A percentile compares a stretch with the other conserved stretches of the same genome.
These are phyloP conservation scores for Catharus minimus DNA, from an alignment of 2,113 vertebrate genomes.

Conservation along the genomic window DNA sequence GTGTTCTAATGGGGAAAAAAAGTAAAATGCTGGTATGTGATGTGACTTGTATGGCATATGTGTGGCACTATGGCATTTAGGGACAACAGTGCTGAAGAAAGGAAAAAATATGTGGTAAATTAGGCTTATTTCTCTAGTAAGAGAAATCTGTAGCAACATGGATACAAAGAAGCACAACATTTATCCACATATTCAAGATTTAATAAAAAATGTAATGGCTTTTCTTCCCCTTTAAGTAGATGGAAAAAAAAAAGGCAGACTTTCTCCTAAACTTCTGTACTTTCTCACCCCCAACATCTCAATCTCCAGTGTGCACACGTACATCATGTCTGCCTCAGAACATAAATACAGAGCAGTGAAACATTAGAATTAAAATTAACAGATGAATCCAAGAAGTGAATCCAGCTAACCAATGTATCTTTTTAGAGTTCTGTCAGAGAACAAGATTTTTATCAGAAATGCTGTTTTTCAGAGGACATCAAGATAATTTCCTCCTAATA, in stretches of 20 bases:
- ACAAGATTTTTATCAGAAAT: conserved; percentile 75
- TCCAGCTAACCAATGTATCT: conserved; percentile 66
- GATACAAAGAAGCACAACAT: background rate
- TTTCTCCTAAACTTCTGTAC: background rate
- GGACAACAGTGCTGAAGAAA: background rate
- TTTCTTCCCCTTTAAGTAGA: background rate
- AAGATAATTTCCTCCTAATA: conserved; percentile 74
- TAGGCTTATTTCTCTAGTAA: background rate
- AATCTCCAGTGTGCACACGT: background rate
- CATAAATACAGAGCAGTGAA: background rate
- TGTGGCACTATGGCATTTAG: background rate
- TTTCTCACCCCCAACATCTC: background rate
- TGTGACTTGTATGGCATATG: background rate
- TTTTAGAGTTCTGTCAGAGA: conserved; percentile 67
- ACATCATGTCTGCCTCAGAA: conserved; percentile 41
- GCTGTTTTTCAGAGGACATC: conserved; percentile 69
- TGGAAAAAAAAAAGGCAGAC: background rate
- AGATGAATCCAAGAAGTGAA: conserved; percentile 36
- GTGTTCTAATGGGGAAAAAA: background rate
- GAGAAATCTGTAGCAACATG: background rate
- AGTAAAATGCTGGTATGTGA: background rate
- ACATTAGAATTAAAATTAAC: conserved; percentile 37
- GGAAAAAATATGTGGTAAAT: background rate
- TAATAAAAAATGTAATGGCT: background rate
- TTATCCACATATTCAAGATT: background rate